Conservation (phyloP, 2,888 invertebrate species). For the Drosophila leonis region DNA sequence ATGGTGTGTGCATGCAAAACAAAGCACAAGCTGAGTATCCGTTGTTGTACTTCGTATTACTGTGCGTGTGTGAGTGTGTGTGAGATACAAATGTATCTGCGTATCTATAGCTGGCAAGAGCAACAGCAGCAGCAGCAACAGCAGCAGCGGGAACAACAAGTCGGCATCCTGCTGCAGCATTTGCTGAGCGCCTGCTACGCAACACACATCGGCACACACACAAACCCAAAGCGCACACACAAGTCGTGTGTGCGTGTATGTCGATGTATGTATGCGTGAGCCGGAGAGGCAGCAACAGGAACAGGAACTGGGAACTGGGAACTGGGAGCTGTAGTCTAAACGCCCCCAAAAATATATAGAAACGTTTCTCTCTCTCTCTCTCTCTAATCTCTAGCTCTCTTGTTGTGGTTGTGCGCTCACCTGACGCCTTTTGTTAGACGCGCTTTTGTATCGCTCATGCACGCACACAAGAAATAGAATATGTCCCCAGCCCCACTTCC, state of each 20-base stretch:
- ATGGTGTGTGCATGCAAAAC: constrained; percentile 34
- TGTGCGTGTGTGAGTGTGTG: constrained; percentile 29
- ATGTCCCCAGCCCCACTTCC: background rate
- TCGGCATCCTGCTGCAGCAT: constrained; percentile 44
- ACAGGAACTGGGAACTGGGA: constrained; percentile 35
- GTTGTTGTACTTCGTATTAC: constrained; percentile 9
- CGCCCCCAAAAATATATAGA: constrained; percentile 31
- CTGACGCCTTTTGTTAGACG: constrained; percentile 47
- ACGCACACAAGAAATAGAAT: constrained; percentile 43
- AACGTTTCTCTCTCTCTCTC: background rate
- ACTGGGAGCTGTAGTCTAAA: constrained; percentile 29
- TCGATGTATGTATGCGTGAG: constrained; percentile 5
- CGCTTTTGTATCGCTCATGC: constrained; percentile 54
- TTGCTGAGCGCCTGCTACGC: constrained; percentile 74
- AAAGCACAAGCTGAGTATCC: constrained; percentile 32
- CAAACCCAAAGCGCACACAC: constrained; percentile 46
- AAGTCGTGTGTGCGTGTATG: constrained; percentile 12
- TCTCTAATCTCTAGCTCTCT: constrained; percentile 11
- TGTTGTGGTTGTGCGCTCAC: constrained; percentile 18
- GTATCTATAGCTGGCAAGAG: constrained; percentile 33
- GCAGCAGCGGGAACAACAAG: constrained; percentile 48
- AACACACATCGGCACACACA: constrained; percentile 77
- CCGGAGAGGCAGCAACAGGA: constrained; percentile 22
- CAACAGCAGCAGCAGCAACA: constrained; percentile 3
- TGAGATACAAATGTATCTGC: constrained; percentile 70